Evolutionary conservation across 2,797 vertebrate genomes (phyloP), one percentile per base, ranked within the genome.

Genomic region (Mastacembelus armatus): DNA sequence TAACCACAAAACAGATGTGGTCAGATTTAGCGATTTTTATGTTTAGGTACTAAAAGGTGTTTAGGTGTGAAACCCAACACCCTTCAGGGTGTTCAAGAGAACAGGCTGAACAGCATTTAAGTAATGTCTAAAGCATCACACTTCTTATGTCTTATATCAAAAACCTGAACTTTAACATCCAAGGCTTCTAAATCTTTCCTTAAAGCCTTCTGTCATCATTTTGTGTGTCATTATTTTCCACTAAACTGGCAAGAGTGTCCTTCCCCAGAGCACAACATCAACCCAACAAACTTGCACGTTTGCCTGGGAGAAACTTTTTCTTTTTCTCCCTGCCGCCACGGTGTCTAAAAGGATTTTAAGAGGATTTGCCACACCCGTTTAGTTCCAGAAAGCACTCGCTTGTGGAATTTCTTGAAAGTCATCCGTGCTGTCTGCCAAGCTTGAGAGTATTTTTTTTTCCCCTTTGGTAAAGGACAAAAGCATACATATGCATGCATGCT

Each of bases 391-490:
- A 88, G 85, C 80, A 85, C 86, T 87, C 83, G 84, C 88, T 92
- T 85, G 88, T 90, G 89, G 91, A 94, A 90, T 92, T 93, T 93
- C 92, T 90, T 92, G 92, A 94, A 94, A 94, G 93, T 93, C 92
- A 89, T 85, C 84, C 77, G 59, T 81, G 81, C 82, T 39, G 86
- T 91, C 84, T 90, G 83, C 79, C 66, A 77, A 79, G 49, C 77
- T 83, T 45, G 1, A 73, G 74, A 75, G 66, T 66, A 54, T 3
- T 78, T 80, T 87, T 26, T 26, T 81, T 80, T 77, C 73, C 48
- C 73, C 48, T 18, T 36, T 16, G 48, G 51, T 47, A 74, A 88
- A 87, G 79, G 83, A 88, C 83, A 87, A 86, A 76, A 52, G 42
- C 27, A 38, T 36, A 48, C 54, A 21, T 27, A 14, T 39, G 27